Evolutionary conservation across 2,888 invertebrate genomes (phyloP), one percentile per base, ranked within the genome.

Genomic region (Lasius fuliginosus): DNA sequence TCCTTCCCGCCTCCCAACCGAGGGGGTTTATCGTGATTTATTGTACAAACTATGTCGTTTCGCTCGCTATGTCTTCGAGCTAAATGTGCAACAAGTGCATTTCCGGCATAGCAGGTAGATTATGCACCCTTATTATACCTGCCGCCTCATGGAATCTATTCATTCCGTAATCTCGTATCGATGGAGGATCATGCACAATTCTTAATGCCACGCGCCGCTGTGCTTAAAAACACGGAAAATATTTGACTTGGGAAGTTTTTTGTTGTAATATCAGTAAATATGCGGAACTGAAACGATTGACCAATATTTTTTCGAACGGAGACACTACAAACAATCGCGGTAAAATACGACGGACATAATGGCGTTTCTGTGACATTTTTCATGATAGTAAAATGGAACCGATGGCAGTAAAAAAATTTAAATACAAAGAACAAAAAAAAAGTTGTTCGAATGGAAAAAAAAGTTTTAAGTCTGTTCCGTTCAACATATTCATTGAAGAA

Each of bases 11-110:
- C 5, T 15, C 6, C 6, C 30, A n/a, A 64, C 46, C 1, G 30
- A 42, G 67, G 76, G 60, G 76, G 71, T 85, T 88, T 89, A 91
- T 91, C 87, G 64, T 86, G 87, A 91, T 90, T 91, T 90, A 90
- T 75, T 68, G 68, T 77, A 60, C 69, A 86, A 85, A 83, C 77
- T 71, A n/a, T 27, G n/a, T 67, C 60, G 36, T 30, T n/a, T 2
- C 27, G 33, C 67, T 36, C 60, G 53, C 23, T 23, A 0, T 23
- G 23, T 23, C 23, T 23, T 49, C 15, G 33, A 53, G 27, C 42
- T 27, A 12, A 42, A 83, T 71, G 84, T 62, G 84, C 86, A 87
- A 89, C 90, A 91, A 89, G 88, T 90, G 86, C 74, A 83, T 62
- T 56, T 76, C 33, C 18, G 65, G 23, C 83, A 68, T 88, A 86